Base-by-base conservation (phyloP, 30 jellyfish, hydroid and myxozoan species). In the Haliclystus octoradiatus region DNA sequence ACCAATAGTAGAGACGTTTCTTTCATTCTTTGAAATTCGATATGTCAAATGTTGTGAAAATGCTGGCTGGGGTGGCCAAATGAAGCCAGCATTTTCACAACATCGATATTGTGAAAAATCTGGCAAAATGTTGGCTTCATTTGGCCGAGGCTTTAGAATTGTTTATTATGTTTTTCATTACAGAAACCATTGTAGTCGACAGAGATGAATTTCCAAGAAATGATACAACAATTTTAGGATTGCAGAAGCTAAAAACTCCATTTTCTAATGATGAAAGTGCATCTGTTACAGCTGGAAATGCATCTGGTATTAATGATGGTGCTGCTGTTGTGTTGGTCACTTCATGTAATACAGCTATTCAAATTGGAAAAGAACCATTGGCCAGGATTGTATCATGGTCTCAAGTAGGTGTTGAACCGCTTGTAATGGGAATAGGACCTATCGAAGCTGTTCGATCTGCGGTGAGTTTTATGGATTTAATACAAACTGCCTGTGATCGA, bases 401-500 rank as follows among this genome's bases (percentile, higher is more conserved):
- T 3, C 93, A 80, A 66, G 95, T 80, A 33, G 98, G 98, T 15
- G 93, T 89, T 24, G 98, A 89, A 34, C 98, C 98, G 14, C 28
- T 76, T 23, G 62, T 89, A 3, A 89, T 89, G 98, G 98, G 98
- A 29, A 76, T 83, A 12, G 98, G 95, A 35, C 98, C 98, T 1
- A 74, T 89, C 14, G 82, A 80, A 22, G 98, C 98, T 9, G 75
- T 81, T 22, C 74, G 83, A 57, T 67, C 65, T 22, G 95, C 91
- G 66, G 95, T 88, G 50, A 72, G 94, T 27, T 34, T 12, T 2
- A 65, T 47, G 60, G n/a, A 47, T 47, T 47, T 47, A n/a, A 9
- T 47, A 13, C 13, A n/a, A 47, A 9, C n/a, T 47, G 60, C 60
- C n/a, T n/a, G n/a, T 13, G n/a, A 9, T 47, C n/a, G 60, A 47